A percentile compares a stretch with the other conserved stretches of the same genome.
Evolutionary conservation across 1,140 invertebrate species (phyloP).

Genomic region (Pogonomyrmex californicus): DNA sequence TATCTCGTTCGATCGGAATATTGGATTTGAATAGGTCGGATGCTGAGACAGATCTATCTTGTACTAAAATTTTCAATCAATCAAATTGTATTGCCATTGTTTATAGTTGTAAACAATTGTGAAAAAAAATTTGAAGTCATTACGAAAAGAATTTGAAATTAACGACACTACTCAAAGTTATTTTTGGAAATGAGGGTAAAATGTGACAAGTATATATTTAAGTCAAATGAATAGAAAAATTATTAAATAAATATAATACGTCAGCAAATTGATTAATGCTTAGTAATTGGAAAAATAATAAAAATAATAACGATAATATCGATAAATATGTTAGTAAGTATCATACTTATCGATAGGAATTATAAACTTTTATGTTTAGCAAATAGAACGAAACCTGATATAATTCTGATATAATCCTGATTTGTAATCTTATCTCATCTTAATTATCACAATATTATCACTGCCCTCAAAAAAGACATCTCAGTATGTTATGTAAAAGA

Average conservation of each 20-base stretch:
- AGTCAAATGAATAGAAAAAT: conserved; percentile 1
- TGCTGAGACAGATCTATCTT: too few species aligned
- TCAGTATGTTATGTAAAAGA: background rate
- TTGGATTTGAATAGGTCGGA: too few species aligned
- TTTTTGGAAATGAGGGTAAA: conserved; percentile 5
- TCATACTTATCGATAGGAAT: background rate
- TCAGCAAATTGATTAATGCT: background rate
- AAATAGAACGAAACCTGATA: background rate
- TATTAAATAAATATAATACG: conserved; percentile 21
- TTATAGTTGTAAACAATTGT: too few species aligned
- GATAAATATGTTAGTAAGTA: too few species aligned
- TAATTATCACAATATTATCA: conserved; percentile 47
- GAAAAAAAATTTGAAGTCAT: background rate
- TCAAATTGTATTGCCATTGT: too few species aligned
- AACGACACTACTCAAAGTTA: background rate
- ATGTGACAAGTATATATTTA: background rate
- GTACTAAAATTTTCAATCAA: too few species aligned
- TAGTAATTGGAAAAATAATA: conserved; percentile 29
- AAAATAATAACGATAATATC: background rate
- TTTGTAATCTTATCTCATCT: background rate
- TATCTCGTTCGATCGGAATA: too few species aligned
- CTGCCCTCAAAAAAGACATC: background rate
- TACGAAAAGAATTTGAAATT: conserved; percentile 26
- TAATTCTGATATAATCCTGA: background rate
- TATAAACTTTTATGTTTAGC: conserved; percentile 15